Conservation (phyloP, 2,113 vertebrate genomes). For the Daubentonia madagascariensis region DNA sequence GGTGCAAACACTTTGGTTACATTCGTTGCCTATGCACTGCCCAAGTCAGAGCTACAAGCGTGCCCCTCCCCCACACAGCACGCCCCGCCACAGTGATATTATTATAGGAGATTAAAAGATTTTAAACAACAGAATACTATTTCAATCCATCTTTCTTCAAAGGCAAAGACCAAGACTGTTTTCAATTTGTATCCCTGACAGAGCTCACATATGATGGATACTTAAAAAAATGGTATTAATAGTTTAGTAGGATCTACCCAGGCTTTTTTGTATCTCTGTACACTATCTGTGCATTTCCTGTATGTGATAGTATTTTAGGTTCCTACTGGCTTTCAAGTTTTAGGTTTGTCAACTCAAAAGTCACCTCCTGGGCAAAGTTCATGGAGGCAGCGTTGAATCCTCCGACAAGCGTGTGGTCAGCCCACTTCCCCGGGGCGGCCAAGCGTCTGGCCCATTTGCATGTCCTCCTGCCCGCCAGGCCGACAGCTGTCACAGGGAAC, state of each 20-base stretch:
- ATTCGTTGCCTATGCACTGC: too few relatives aligned
- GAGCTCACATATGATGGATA: fast-evolving
- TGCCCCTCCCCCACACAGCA: too few relatives aligned
- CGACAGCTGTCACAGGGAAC: fast-evolving
- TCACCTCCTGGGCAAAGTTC: neutral
- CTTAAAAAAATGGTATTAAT: neutral
- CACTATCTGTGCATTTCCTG: fast-evolving
- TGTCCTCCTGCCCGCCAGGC: fast-evolving
- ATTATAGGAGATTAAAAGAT: neutral
- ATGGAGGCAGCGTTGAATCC: fast-evolving
- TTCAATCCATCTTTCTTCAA: neutral
- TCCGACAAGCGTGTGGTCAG: neutral
- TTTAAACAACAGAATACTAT: too few relatives aligned
- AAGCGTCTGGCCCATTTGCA: fast-evolving
- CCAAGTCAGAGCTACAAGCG: too few relatives aligned
- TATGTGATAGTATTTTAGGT: fast-evolving
- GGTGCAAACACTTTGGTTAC: too few relatives aligned
- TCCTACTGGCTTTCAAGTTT: neutral
- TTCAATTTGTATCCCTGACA: too few relatives aligned
- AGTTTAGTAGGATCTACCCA: fast-evolving
- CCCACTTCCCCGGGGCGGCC: fast-evolving
- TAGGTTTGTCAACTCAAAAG: neutral
- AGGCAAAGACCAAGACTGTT: neutral
- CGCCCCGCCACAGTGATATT: too few relatives aligned
- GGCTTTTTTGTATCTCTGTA: fast-evolving